Base-by-base conservation (phyloP, 2,888 invertebrate species). In the Bombylius major region DNA sequence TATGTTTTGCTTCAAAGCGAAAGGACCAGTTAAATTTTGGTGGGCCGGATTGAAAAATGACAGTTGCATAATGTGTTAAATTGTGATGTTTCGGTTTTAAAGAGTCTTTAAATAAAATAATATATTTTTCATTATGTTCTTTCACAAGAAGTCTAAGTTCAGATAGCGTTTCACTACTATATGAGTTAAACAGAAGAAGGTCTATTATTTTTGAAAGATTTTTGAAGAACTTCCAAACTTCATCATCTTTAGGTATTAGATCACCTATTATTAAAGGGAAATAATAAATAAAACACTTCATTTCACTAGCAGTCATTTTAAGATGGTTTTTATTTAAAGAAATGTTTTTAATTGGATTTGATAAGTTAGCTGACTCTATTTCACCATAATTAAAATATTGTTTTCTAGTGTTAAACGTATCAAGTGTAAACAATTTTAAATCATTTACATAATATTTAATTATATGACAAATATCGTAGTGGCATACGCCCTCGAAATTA, bases 401-500 rank as follows among this genome's bases (percentile, higher is more conserved):
- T 53, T 62, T 61, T 39, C 62, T 54, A 32, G 56, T 59, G 48
- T 62, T 62, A 32, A 65, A 36, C n/a, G 51, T 50, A 23, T 63
- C 56, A 8, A 60, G 31, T 39, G 56, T 49, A 56, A 62, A 55
- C 9, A 59, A 48, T 50, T 60, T 60, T 49, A 55, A 52, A 11
- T 31, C 54, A 47, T 60, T 54, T 39, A 61, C 59, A n/a, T 59
- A 60, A 51, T 50, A 31, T n/a, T 54, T 13, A 33, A 63, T 33
- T 46, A 62, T 49, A 54, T 62, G 50, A 36, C 60, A 61, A 36
- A 64, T 36, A 57, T 65, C 63, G 53, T 62, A 64, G 12, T 49
- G 50, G 50, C 62, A 62, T 12, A 63, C 53, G 1, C 65, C 63
- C 44, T 63, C 62, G 47, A 59, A 62, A 31, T 63, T 4, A 53